Evolutionary conservation across 2,888 invertebrate genomes (phyloP), one percentile per base, ranked within the genome.

Genomic region (Protonemura montana): DNA sequence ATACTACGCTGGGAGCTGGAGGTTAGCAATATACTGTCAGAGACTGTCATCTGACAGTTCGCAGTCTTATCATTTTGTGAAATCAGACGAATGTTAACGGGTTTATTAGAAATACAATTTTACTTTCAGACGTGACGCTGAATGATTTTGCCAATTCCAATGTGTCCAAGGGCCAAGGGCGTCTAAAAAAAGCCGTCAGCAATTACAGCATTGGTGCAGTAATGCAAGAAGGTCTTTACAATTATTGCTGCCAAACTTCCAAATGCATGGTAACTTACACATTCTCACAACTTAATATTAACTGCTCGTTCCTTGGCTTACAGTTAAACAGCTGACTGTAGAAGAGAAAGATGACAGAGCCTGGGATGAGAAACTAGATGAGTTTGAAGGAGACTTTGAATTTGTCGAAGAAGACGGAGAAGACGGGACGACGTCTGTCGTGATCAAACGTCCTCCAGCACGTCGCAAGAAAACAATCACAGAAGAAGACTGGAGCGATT

Each of bases 121-220:
- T 80, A 83, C 27, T 92, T 92, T 80, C 91, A 95, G 95, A 95
- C 91, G 92, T 95, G 87, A 94, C 94, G 16, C 91, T 95, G 90
- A 93, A 94, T 89, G 94, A 95, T 89, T 93, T 93, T 90, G 95
- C 95, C 3, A 94, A 95, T 91, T 93, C 94, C 35, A 88, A 91
- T 80, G 88, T 89, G 21, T 89, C 89, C 81, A 86, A 84, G 78
- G 89, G 89, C 42, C 89, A 90, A 85, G 89, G 90, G 42, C 90
- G 91, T 87, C 87, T 90, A n/a, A 91, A 90, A 87, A 91, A 91
- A 88, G 89, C 90, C 76, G 87, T 89, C 76, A 87, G 88, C 88
- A 27, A 59, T 6, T 27, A 87, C 77, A 87, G 87, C 85, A 88
- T 88, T 6, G 87, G 88, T 6, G 3, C 59, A 13, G 13, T 10